These are phyloP conservation scores for Drosophila demipolita DNA, from an alignment of 2,888 invertebrate genomes.

Conservation along the genomic window DNA sequence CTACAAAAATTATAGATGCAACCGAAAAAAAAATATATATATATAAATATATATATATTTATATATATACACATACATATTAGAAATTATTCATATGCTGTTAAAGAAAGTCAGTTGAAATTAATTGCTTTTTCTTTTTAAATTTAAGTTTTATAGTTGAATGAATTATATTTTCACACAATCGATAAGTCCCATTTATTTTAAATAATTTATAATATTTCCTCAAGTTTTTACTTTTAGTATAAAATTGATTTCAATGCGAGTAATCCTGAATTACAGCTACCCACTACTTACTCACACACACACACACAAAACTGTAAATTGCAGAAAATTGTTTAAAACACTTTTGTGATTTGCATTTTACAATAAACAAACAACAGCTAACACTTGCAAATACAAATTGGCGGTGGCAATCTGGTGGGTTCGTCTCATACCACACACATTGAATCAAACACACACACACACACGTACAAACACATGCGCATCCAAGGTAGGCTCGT, in stretches of 20 bases:
- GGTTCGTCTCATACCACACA: slow-evolving; percentile 50
- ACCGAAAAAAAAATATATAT: neutral
- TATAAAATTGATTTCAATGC: neutral
- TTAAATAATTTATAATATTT: neutral
- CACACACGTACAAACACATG: slow-evolving; percentile 3
- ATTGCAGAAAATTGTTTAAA: slow-evolving; percentile 11
- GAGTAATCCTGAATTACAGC: neutral
- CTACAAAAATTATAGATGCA: neutral
- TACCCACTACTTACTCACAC: neutral
- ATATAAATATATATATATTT: neutral
- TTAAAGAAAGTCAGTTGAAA: neutral
- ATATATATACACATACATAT: too few species aligned
- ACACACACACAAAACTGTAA: slow-evolving; percentile 4
- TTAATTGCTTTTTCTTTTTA: neutral
- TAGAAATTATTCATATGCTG: neutral
- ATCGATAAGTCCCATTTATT: neutral
- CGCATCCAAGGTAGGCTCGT: slow-evolving; percentile 50
- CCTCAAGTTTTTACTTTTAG: neutral
- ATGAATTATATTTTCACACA: neutral
- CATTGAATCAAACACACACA: slow-evolving; percentile 13
- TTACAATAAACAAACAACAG: slow-evolving; percentile 27
- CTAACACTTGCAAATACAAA: slow-evolving; percentile 45
- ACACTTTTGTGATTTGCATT: slow-evolving; percentile 43
- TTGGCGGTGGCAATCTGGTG: slow-evolving; percentile 47
- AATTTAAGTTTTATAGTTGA: neutral